Conservation (phyloP, 2,113 vertebrate species). For the Malurus alboscapulatus region DNA sequence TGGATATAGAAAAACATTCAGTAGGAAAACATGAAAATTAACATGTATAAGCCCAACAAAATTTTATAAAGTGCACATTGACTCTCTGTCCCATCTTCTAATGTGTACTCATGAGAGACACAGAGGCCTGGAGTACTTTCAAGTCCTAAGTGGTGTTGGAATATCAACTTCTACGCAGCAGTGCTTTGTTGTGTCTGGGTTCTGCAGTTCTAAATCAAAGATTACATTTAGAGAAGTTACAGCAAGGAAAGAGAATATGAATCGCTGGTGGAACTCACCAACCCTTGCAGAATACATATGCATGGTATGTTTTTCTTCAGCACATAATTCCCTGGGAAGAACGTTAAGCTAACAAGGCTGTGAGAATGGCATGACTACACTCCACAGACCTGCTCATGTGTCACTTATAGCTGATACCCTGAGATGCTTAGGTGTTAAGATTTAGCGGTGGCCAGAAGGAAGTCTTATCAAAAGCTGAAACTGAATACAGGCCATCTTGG, state of each 20-base stretch:
- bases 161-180: background rate
- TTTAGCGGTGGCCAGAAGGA: background rate
- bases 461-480: background rate
- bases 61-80: background rate
- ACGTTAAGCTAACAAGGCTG: background rate
- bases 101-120: background rate
- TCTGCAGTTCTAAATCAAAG: background rate
- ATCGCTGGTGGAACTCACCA: background rate
- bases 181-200: background rate
- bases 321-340: background rate
- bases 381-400: background rate
- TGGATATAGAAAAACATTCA: slow-evolving; percentile 2
- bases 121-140: background rate
- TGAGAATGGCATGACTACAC: background rate
- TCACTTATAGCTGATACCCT: background rate
- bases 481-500: background rate
- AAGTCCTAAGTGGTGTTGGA: background rate
- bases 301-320: background rate
- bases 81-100: background rate
- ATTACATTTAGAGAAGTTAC: background rate
- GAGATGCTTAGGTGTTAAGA: background rate
- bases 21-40: slow-evolving; percentile 3
- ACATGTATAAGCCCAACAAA: background rate
- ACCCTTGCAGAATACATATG: background rate
- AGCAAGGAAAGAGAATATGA: background rate